Evolutionary conservation across 1,140 invertebrate species (phyloP), one percentile per base, ranked within the genome.

Genomic region (Macrostomum lignano): DNA sequence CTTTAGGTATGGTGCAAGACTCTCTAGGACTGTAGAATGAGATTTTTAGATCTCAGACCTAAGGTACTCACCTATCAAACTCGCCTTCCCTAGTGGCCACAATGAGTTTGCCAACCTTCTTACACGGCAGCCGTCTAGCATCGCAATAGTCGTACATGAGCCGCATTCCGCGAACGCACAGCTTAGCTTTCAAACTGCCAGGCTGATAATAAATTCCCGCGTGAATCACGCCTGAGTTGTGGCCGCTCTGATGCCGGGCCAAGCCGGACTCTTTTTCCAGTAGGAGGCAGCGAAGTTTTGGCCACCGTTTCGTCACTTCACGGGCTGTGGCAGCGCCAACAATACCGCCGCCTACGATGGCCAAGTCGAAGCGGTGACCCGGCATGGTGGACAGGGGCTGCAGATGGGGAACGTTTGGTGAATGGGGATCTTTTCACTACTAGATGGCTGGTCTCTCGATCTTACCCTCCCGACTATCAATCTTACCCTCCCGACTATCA

Each of bases 161-260:
- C 41, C 75, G 63, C 9, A 79, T 45, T 0, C 66, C 63, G 60
- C 81, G 66, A 2, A 84, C 75, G 59, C 79, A 88, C 9, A 68
- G 44, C 39, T 62, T 63, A 2, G 66, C 67, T 62, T 93, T 96
- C 9, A 96, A 60, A 13, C 75, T 74, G 1, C 81, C 86, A 7
- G 88, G 86, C 45, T 70, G 74, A 46, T 98, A 96, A 55, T 96
- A 96, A 44, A 94, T 82, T 4, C 81, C 82, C 21, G 74, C 73
- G 63, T 82, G 77, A 35, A 82, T 70, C 3, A 82, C 77, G 7
- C 75, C 77, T 52, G 72, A 75, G 50, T 96, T 98, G 47, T 88
- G 74, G 0, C 81, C 79, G 51, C 73, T 91, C 62, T 98, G 91
- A 61, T 98, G 91, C 43, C 46, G 52, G 66, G 67, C 66, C 41